A percentile compares a stretch with the other conserved stretches of the same genome.
phyloP scores from a whole-genome alignment of 2,113 vertebrate species.

The Oncorhynchus gorbuscha region DNA sequence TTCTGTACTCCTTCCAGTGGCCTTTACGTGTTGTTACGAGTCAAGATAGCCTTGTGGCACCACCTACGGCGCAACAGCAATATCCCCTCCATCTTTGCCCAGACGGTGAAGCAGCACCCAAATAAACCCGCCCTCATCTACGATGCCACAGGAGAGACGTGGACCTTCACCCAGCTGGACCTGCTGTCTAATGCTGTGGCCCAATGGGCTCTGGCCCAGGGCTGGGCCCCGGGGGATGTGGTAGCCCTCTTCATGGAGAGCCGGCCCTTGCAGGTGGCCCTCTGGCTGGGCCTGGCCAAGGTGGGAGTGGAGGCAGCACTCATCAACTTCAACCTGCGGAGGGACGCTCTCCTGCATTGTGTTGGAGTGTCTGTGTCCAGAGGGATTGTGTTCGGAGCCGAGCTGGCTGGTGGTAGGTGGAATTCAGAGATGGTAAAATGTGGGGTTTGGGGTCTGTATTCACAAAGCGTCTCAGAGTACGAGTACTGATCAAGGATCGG shows the following conservation, averaged over 20 bases:
- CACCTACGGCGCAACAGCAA: slow-evolving; percentile 74
- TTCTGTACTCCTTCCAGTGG: slow-evolving; percentile 68
- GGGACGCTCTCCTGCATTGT: slow-evolving; percentile 83
- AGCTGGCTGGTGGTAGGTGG: slow-evolving; percentile 79
- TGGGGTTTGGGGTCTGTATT: background rate
- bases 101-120: slow-evolving; percentile 71
- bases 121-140: slow-evolving; percentile 84
- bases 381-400: slow-evolving; percentile 83
- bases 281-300: slow-evolving; percentile 89
- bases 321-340: slow-evolving; percentile 85
- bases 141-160: slow-evolving; percentile 76
- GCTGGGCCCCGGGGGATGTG: slow-evolving; percentile 79
- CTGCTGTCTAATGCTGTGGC: slow-evolving; percentile 79
- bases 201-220: slow-evolving; percentile 75
- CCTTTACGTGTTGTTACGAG: slow-evolving; percentile 81
- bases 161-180: slow-evolving; percentile 84
- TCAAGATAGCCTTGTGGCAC: slow-evolving; percentile 77
- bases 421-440: background rate
- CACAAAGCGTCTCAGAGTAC: background rate
- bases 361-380: slow-evolving; percentile 77
- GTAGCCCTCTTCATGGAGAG: slow-evolving; percentile 89
- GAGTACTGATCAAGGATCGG: too few relatives aligned
- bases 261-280: slow-evolving; percentile 83
- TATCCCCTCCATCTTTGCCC: slow-evolving; percentile 80
- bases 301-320: slow-evolving; percentile 83